Base-by-base conservation (phyloP, 1,140 invertebrate species). In the Rhagoletis pomonella region DNA sequence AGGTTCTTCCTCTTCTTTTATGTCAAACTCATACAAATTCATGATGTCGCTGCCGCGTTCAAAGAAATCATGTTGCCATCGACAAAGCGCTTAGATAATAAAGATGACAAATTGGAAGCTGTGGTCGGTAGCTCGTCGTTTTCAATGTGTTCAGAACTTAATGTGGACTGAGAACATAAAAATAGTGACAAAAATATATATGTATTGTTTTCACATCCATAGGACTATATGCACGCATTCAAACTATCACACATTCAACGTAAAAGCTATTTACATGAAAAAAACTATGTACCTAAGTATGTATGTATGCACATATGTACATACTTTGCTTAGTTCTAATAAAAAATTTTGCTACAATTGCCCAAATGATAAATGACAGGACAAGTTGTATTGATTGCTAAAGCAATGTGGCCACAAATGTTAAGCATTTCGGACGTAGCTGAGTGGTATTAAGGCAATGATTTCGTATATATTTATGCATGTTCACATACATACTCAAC, bases 181-280 rank as follows among this genome's bases (percentile, higher is more conserved):
- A 42, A 58, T 69, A 86, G 44, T 19, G 55, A 50, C 7, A 69
- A 29, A 29, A 29, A 58, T 29, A 85, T n/a, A 58, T 85, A 85
- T 17, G 50, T 9, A 39, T 7, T 55, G 10, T 10, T 55, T 55
- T 5, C 9, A 86, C 85, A 62, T 19, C 9, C 59, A 86, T 47
- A 47, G 14, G 65, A 6, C 0, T 60, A 47, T 12, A 50, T 19
- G 9, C 59, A 86, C 12, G 4, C 62, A n/a, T 64, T 10, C 62
- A 86, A 6, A 65, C 60, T 29, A 55, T 55, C n/a, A 47, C 60
- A 62, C 14, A 73, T 44, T 29, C 64, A 47, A 58, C 3, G 19
- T 47, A 29, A 65, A 65, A 62, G 47, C 65, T 2, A 65, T 65
- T 65, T 65, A n/a, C 55, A 29, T 29, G 29, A 29, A 29, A 29